phyloP scores from a whole-genome alignment of 1,140 invertebrate genomes.

The Muscidifurax raptorellus region DNA sequence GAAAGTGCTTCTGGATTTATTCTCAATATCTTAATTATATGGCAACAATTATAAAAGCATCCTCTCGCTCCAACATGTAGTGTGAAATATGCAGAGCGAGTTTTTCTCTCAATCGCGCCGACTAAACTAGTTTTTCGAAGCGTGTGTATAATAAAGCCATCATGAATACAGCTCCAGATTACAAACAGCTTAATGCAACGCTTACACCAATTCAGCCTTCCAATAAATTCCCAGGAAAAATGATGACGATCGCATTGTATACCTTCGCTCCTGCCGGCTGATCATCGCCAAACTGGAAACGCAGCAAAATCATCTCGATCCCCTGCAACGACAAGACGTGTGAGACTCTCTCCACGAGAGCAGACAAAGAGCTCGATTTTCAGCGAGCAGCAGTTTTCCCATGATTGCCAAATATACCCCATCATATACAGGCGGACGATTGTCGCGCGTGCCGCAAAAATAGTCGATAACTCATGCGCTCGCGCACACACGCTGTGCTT shows the following conservation, averaged over 20 bases:
- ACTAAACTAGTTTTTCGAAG: too few species aligned
- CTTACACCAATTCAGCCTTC: not conserved
- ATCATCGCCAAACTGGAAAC: not conserved
- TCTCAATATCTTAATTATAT: conserved; percentile 26
- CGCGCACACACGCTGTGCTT: not conserved
- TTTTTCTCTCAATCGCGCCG: too few species aligned
- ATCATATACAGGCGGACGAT: not conserved
- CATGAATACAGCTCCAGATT: not conserved
- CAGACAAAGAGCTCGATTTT: not conserved
- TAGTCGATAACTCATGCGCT: not conserved
- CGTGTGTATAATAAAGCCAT: not conserved
- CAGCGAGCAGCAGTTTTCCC: not conserved
- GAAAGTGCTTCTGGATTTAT: not conserved
- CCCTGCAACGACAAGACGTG: not conserved
- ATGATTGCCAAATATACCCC: conserved; percentile 14
- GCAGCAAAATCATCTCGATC: not conserved
- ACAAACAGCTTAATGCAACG: not conserved
- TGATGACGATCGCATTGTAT: not conserved
- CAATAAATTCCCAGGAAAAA: not conserved
- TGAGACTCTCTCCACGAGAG: not conserved
- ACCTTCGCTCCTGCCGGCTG: not conserved
- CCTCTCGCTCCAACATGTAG: not conserved
- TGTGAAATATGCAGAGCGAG: too few species aligned
- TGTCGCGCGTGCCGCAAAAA: conserved; percentile 14
- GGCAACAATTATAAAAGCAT: not conserved